phyloP scores from a whole-genome alignment of 2,113 vertebrate genomes.

The Eulemur rufifrons region DNA sequence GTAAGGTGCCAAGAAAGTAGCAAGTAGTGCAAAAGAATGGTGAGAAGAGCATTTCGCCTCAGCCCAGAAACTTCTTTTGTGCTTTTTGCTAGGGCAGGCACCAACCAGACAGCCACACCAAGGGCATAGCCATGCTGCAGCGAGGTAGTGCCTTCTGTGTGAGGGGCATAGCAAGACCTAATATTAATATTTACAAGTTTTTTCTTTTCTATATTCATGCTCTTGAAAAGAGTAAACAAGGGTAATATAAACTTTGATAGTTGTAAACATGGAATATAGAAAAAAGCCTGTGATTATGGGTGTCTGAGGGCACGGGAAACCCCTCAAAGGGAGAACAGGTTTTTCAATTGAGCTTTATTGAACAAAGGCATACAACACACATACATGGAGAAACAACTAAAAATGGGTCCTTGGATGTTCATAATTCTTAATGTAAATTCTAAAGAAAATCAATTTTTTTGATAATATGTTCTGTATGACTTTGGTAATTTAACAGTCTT shows the following conservation, averaged over 20 bases:
- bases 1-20: background rate
- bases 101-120: background rate
- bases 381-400: background rate
- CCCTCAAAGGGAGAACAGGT: background rate
- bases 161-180: background rate
- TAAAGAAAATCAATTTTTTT: background rate
- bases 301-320: background rate
- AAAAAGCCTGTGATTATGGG: background rate
- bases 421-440: conserved; percentile 8
- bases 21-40: background rate
- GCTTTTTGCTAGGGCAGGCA: background rate
- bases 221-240: background rate
- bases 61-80: background rate
- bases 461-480: background rate
- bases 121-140: background rate
- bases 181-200: background rate
- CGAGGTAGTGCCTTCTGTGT: background rate
- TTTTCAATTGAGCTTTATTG: background rate
- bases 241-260: background rate
- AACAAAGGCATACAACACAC: background rate
- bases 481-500: background rate
- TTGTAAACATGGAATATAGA: background rate
- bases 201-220: background rate
- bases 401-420: background rate
- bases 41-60: background rate